Evolutionary conservation across 1,140 invertebrate species (phyloP).

Genomic region (Pseudobourletiella spinata): DNA sequence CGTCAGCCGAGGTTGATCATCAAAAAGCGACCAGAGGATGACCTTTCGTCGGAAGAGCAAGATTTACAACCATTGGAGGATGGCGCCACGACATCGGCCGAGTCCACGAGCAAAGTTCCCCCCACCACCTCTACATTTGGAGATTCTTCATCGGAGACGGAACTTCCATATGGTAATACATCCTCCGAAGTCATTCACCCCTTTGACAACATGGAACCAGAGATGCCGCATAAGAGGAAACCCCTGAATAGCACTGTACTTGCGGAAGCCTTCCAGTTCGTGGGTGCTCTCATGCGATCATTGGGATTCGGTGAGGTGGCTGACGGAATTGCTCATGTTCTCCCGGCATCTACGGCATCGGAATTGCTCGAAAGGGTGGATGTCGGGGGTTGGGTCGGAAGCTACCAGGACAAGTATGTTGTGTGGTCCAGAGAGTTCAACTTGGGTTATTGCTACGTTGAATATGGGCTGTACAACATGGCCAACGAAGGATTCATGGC

Average conservation of each 20-base stretch:
- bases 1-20: constrained; percentile 29
- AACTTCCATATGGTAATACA: constrained; percentile 1
- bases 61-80: constrained; percentile 12
- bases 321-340: constrained; percentile 25
- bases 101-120: constrained; percentile 1
- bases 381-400: constrained; percentile 32
- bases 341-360: constrained; percentile 26
- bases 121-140: not conserved
- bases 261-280: constrained; percentile 32
- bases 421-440: constrained; percentile 31
- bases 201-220: constrained; percentile 4
- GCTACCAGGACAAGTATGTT: constrained; percentile 29
- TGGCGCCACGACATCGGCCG: not conserved
- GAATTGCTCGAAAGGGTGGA: constrained; percentile 32
- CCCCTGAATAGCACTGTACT: constrained; percentile 31
- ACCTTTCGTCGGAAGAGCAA: constrained; percentile 25
- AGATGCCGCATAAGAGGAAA: constrained; percentile 17
- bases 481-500: constrained; percentile 27
- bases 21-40: constrained; percentile 29
- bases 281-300: constrained; percentile 23
- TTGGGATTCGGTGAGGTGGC: constrained; percentile 29
- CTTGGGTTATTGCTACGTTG: constrained; percentile 35
- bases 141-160: constrained; percentile 2
- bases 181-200: constrained; percentile 16
- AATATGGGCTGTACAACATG: constrained; percentile 33